Conservation (phyloP, 2,888 invertebrate genomes). For the Cyclophora albipunctata region DNA sequence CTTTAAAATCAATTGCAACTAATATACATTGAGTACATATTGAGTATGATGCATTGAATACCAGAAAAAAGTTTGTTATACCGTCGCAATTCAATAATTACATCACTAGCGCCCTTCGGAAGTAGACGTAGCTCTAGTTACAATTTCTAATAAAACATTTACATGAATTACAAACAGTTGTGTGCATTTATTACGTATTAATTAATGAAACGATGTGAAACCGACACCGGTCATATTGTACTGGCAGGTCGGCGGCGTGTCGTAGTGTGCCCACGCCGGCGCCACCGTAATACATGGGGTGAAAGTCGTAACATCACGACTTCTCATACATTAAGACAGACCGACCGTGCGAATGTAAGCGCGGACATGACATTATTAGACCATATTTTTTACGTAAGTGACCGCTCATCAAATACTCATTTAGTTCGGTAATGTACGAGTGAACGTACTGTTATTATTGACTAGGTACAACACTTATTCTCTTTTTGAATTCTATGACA, state of each 20-base stretch:
- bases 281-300: slow-evolving; percentile 59
- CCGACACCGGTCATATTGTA: slow-evolving; percentile 27
- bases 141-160: too few relatives aligned
- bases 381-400: slow-evolving; percentile 37
- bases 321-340: slow-evolving; percentile 63
- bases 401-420: slow-evolving; percentile 62
- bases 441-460: slow-evolving; percentile 32
- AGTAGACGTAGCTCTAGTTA: too few relatives aligned
- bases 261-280: slow-evolving; percentile 15
- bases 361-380: slow-evolving; percentile 38
- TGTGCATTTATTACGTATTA: slow-evolving; percentile 7
- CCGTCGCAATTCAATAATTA: too few relatives aligned
- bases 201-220: slow-evolving; percentile 12
- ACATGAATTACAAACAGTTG: too few relatives aligned
- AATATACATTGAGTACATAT: too few relatives aligned
- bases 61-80: too few relatives aligned
- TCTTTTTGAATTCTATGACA: slow-evolving; percentile 5
- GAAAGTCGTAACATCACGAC: slow-evolving; percentile 68
- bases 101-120: too few relatives aligned
- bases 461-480: slow-evolving; percentile 19
- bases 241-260: too few relatives aligned
- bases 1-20: too few relatives aligned
- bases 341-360: slow-evolving; percentile 62
- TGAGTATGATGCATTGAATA: too few relatives aligned
- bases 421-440: slow-evolving; percentile 30